Percentiles rank a stretch among this genome's conserved stretches.
These are phyloP conservation scores for Mastacembelus armatus DNA, from an alignment of 2,797 vertebrate species.

Conservation along the genomic window DNA sequence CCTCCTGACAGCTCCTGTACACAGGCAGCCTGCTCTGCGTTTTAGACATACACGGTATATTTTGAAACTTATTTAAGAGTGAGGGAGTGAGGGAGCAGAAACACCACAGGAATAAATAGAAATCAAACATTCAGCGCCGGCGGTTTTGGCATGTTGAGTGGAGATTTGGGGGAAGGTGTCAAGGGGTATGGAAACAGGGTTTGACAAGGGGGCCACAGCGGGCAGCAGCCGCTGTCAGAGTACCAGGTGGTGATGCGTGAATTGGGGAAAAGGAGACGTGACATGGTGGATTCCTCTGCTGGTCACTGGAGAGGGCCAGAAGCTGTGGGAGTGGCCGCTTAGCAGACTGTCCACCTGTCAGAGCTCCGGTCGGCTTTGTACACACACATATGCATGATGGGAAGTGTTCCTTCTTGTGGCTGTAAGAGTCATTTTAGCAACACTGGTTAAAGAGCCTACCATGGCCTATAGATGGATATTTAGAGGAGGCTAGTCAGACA, in stretches of 20 bases:
- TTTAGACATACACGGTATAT: constrained; percentile 72
- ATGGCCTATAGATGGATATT: too few species aligned
- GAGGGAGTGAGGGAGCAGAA: constrained; percentile 38
- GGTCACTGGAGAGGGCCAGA: constrained; percentile 37
- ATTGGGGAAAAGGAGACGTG: constrained; percentile 56
- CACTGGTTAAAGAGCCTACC: too few species aligned
- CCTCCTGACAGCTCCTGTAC: constrained; percentile 78
- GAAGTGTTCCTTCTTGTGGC: constrained; percentile 12
- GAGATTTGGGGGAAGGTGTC: constrained; percentile 68
- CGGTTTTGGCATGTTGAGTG: constrained; percentile 74
- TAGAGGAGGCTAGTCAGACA: too few species aligned
- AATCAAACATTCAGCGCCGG: constrained; percentile 72
- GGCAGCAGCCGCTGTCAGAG: constrained; percentile 77
- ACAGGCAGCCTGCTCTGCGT: constrained; percentile 69
- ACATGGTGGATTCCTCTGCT: constrained; percentile 36
- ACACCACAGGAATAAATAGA: constrained; percentile 81
- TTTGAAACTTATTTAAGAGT: constrained; percentile 75
- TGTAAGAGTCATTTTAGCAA: too few species aligned
- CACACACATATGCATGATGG: constrained; percentile 22
- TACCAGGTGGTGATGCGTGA: constrained; percentile 81
- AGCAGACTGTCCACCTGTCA: constrained; percentile 63
- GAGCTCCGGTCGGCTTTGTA: constrained; percentile 30
- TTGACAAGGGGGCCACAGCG: constrained; percentile 73
- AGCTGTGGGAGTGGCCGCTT: constrained; percentile 27
- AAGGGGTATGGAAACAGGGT: constrained; percentile 69